These are phyloP conservation scores for Hypotaenidia okinawae DNA, from an alignment of 2,797 vertebrate species.

Conservation along the genomic window DNA sequence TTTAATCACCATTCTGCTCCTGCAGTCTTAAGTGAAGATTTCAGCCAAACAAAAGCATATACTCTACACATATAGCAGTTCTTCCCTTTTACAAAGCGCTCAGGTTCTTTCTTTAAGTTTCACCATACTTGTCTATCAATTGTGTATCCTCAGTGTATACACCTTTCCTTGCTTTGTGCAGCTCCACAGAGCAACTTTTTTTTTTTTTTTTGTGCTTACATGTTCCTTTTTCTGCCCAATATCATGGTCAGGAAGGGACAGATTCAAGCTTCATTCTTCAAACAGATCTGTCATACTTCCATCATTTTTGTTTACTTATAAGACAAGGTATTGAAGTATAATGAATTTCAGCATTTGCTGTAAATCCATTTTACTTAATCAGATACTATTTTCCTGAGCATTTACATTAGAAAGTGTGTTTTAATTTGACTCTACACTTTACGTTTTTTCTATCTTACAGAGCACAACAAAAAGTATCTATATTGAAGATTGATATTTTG, in stretches of 20 bases:
- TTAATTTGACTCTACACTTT: background rate
- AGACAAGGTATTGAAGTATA: background rate
- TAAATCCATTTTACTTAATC: background rate
- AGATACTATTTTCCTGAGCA: background rate
- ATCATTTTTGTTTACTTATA: background rate
- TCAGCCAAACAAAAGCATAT: background rate
- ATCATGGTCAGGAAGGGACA: background rate
- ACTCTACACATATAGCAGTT: background rate
- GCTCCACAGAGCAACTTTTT: background rate
- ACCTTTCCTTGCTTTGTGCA: background rate
- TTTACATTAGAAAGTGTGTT: background rate
- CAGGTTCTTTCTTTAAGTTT: background rate
- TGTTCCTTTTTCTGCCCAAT: background rate
- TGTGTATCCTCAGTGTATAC: background rate
- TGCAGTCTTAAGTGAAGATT: background rate
- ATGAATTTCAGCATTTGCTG: background rate
- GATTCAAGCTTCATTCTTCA: background rate
- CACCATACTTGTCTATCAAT: background rate
- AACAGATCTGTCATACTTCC: background rate
- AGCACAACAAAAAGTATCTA: background rate
- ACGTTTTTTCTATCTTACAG: background rate
- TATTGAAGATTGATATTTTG: background rate
- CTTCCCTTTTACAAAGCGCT: background rate
- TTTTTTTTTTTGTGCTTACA: fast-evolving
- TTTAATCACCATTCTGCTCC: background rate